Conservation (phyloP, 2,113 vertebrate genomes). For the Mustela lutreola region DNA sequence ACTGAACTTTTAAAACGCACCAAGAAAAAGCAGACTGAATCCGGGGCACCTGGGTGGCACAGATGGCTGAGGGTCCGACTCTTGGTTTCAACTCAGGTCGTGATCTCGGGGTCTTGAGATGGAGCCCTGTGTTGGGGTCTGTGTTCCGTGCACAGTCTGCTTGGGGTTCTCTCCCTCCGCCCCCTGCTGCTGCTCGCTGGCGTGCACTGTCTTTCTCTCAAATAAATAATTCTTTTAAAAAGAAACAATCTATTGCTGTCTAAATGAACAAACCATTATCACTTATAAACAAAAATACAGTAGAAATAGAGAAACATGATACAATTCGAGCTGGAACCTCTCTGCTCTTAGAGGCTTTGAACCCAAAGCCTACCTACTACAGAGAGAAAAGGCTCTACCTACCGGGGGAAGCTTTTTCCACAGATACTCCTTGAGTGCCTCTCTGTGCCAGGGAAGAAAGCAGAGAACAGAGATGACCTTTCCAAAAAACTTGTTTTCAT, state of each 20-base stretch:
- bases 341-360: slow-evolving; percentile 37
- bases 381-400: background rate
- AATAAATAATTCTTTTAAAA: background rate
- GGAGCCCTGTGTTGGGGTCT: background rate
- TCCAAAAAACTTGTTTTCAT: background rate
- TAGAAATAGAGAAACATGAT: background rate
- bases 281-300: slow-evolving; percentile 13
- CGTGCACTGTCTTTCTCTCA: background rate
- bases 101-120: background rate
- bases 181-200: background rate
- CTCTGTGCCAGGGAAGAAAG: background rate
- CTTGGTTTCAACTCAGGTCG: background rate
- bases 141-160: background rate
- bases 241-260: background rate
- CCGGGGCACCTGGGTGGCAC: background rate
- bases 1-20: background rate
- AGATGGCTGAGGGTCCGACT: background rate
- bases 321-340: background rate
- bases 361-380: background rate
- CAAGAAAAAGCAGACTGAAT: background rate
- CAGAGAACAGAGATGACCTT: background rate
- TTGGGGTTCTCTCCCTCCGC: background rate
- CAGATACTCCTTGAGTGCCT: background rate
- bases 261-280: slow-evolving; percentile 35
- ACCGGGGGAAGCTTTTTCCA: background rate